Evolutionary conservation across 37 sponge, comb jelly and placozoan species (phyloP), one percentile per base, ranked within the genome.

Genomic region (Diacarnus erythraeanus): DNA sequence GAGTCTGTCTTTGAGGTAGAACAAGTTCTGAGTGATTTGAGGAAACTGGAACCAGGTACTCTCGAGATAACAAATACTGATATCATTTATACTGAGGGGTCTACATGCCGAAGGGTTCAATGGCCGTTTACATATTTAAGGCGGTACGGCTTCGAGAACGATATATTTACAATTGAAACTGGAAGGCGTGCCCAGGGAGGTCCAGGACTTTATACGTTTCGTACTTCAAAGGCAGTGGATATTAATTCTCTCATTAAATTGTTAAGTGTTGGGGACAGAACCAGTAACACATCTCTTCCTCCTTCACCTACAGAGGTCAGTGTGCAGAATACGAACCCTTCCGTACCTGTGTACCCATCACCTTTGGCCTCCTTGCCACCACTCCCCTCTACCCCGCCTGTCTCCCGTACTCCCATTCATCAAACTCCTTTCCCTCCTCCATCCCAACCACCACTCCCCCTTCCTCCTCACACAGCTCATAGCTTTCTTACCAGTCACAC

Each of bases 81-180:
- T 6, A 35, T 90, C 26, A 76, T 90, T 0, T 84, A 60, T 33
- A 69, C 67, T 38, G 81, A 84, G 38, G 33, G 29, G 20, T 26
- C 33, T 1, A 75, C 56, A 20, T 26, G 47, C 18, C 37, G 76
- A 29, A 36, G 61, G 2, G 51, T 29, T 27, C 58, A 71, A 22
- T 92, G 93, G 93, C 93, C 93, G 2, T 21, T 92, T 20, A 81
- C 57, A 58, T 88, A 74, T 38, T 81, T 92, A 42, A 22, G 93
- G 17, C 43, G 84, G 20, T 92, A 88, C 74, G 93, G 86, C 30
- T 88, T 79, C 36, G 93, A 92, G 33, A 77, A 77, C 21, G 58
- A 88, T 68, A 72, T 81, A 2, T 88, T 92, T 66, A 78, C 85
- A 10, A 66, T 92, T 71, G 93, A 92, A 37, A 85, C 86, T 54